A percentile compares a stretch with the other conserved stretches of the same genome.
Evolutionary conservation across 2,888 invertebrate genomes (phyloP).

Genomic region (Meta bourneti): DNA sequence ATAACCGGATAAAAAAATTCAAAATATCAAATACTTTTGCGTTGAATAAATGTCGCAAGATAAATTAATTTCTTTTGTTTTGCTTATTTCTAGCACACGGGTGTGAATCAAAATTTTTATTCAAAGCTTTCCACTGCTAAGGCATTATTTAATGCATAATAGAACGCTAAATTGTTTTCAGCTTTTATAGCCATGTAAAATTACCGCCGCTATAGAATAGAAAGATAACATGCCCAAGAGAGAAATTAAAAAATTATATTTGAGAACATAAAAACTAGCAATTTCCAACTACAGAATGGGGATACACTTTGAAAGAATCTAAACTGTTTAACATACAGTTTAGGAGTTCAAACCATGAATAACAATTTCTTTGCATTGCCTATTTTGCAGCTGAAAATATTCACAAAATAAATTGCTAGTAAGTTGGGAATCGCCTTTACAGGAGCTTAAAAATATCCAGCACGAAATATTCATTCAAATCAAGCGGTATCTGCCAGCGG

Average conservation of each 20-base stretch:
- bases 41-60: too few species aligned
- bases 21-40: too few species aligned
- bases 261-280: not conserved
- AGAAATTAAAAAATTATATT: not conserved
- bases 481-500: not conserved
- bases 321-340: not conserved
- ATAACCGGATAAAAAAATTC: too few species aligned
- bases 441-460: conserved; percentile 40
- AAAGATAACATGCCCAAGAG: not conserved
- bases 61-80: too few species aligned
- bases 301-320: not conserved
- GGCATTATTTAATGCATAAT: too few species aligned
- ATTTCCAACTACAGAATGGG: not conserved
- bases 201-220: too few species aligned
- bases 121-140: too few species aligned
- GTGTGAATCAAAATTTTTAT: too few species aligned
- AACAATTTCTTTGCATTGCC: not conserved
- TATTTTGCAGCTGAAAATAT: not conserved
- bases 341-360: not conserved
- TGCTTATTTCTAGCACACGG: too few species aligned
- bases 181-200: too few species aligned
- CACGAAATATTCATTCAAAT: conserved; percentile 13
- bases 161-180: too few species aligned
- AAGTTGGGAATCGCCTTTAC: not conserved
- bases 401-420: too few species aligned